Conservation (phyloP, 1,140 invertebrate genomes). For the Microplitis demolitor region DNA sequence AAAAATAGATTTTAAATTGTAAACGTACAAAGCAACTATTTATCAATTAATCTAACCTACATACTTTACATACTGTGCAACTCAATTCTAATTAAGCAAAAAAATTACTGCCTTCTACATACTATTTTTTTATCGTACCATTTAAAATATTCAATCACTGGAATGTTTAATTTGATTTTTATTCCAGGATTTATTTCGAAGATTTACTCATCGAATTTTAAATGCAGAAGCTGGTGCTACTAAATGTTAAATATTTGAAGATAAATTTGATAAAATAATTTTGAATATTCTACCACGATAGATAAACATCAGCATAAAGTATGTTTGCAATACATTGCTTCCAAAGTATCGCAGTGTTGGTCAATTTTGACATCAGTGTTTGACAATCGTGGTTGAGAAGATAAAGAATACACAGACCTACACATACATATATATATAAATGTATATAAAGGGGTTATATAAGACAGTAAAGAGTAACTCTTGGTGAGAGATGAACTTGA, state of each 20-base stretch:
- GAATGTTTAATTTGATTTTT: no score
- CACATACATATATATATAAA: neutral
- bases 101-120: no score
- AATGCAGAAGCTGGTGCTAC: no score
- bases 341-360: neutral
- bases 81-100: no score
- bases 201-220: no score
- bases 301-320: neutral
- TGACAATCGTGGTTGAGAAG: neutral
- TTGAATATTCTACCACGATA: neutral
- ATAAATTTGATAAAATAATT: neutral
- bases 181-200: no score
- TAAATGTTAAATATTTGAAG: neutral
- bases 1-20: no score
- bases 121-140: no score
- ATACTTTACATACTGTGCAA: no score
- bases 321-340: neutral
- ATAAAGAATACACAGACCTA: neutral
- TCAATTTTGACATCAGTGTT: neutral
- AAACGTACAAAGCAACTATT: no score
- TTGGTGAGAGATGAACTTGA: slow-evolving; percentile 1
- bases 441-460: neutral
- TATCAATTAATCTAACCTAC: no score
- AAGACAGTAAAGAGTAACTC: neutral
- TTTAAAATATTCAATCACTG: no score